A percentile compares a stretch with the other conserved stretches of the same genome.
Conservation (phyloP, 2,113 vertebrate species). For the Sturnus vulgaris region DNA sequence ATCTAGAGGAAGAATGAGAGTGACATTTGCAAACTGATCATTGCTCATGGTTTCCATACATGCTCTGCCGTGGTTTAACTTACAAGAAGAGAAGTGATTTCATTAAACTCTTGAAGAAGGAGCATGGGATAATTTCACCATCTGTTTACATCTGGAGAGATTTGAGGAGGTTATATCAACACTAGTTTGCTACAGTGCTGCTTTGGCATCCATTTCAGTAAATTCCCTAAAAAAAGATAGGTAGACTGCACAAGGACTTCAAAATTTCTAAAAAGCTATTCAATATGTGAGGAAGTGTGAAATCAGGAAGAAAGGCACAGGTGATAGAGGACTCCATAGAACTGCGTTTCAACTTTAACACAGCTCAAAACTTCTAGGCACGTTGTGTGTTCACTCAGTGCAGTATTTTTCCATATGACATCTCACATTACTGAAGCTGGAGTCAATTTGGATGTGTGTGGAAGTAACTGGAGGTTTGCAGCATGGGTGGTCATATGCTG, state of each 20-base stretch:
- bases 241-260: not conserved
- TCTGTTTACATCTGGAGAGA: not conserved
- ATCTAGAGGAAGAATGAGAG: not conserved
- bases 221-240: not conserved
- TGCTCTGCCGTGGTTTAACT: not conserved
- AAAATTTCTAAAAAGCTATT: not conserved
- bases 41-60: not conserved
- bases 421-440: not conserved
- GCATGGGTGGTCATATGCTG: not conserved
- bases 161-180: not conserved
- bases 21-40: not conserved
- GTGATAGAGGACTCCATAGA: not conserved
- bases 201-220: not conserved
- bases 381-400: not conserved
- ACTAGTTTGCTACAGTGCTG: not conserved
- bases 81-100: not conserved
- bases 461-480: not conserved
- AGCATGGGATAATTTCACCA: not conserved
- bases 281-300: not conserved
- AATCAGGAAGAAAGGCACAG: not conserved
- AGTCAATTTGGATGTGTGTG: fast-evolving
- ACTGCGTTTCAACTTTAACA: not conserved
- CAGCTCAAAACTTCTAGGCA: not conserved
- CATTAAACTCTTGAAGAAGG: not conserved
- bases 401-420: not conserved